phyloP scores from a whole-genome alignment of 2,888 invertebrate species.

The Hemithea aestivaria region DNA sequence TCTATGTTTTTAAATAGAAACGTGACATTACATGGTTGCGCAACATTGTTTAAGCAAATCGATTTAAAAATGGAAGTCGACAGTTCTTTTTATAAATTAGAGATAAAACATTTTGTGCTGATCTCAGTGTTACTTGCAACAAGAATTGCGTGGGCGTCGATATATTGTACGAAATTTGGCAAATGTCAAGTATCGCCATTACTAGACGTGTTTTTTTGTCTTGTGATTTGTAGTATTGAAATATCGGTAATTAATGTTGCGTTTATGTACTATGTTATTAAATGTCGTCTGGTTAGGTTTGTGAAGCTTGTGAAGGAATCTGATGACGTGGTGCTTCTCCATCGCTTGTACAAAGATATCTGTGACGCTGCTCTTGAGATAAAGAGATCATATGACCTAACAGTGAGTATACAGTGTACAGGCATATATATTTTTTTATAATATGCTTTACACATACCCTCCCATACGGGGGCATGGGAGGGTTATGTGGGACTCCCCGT shows the following conservation, averaged over 20 bases:
- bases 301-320: not conserved
- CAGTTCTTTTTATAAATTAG: not conserved
- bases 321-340: not conserved
- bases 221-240: not conserved
- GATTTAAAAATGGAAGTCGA: not conserved
- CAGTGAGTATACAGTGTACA: not conserved
- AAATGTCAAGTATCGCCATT: not conserved
- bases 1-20: conserved; percentile 1
- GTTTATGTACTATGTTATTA: not conserved
- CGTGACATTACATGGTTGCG: not conserved
- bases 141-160: not conserved
- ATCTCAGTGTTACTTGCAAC: not conserved
- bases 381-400: not conserved
- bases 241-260: not conserved
- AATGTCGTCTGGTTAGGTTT: not conserved
- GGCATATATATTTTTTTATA: too few species aligned
- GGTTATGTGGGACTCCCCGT: too few species aligned
- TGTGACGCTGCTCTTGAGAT: not conserved
- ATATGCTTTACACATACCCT: too few species aligned
- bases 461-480: too few species aligned
- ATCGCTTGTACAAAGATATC: conserved; percentile 1
- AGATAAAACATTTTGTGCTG: not conserved
- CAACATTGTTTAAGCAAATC: not conserved
- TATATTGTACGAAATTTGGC: not conserved
- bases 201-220: not conserved